Percentiles rank a stretch among this genome's conserved stretches.
Evolutionary conservation across 2,797 vertebrate genomes (phyloP).

Genomic region (Glossophaga mutica): DNA sequence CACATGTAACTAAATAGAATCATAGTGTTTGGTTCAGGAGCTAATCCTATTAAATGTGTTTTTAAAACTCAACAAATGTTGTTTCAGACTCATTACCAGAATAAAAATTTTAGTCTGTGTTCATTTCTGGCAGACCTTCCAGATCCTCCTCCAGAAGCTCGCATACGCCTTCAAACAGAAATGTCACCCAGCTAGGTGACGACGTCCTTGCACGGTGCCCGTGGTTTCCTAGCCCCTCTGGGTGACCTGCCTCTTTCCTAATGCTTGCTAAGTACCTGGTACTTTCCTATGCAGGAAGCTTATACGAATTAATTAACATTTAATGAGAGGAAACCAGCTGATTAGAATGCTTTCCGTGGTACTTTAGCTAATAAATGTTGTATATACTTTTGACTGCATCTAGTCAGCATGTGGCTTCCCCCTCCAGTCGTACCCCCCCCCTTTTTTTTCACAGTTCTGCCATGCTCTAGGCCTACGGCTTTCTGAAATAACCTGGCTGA

Average conservation of each 20-base stretch:
- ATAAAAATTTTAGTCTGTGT: slow-evolving; percentile 49
- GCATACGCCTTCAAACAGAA: slow-evolving; percentile 42
- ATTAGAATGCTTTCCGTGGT: slow-evolving; percentile 93
- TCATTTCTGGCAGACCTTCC: slow-evolving; percentile 55
- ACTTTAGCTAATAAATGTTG: slow-evolving; percentile 89
- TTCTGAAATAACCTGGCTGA: slow-evolving; percentile 79
- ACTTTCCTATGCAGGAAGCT: slow-evolving; percentile 90
- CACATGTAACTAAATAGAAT: slow-evolving; percentile 58
- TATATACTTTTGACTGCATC: slow-evolving; percentile 79
- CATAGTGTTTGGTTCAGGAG: slow-evolving; percentile 14
- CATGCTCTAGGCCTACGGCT: slow-evolving; percentile 28
- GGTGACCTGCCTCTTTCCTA: slow-evolving; percentile 86
- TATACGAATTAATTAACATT: slow-evolving; percentile 91
- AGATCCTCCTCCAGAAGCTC: slow-evolving; percentile 59
- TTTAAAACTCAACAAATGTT: slow-evolving; percentile 41
- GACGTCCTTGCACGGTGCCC: slow-evolving; percentile 63
- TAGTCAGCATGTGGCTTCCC: slow-evolving; percentile 67
- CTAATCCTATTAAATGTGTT: slow-evolving; percentile 48
- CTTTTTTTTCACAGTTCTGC: slow-evolving; percentile 19
- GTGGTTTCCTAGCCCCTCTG: slow-evolving; percentile 73
- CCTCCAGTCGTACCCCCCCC: neutral
- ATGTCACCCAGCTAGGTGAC: slow-evolving; percentile 46
- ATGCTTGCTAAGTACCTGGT: slow-evolving; percentile 89
- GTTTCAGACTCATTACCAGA: slow-evolving; percentile 46
- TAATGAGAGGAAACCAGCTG: slow-evolving; percentile 92